Evolutionary conservation across 2,888 invertebrate genomes (phyloP).

Genomic region (Pandemis heparana): DNA sequence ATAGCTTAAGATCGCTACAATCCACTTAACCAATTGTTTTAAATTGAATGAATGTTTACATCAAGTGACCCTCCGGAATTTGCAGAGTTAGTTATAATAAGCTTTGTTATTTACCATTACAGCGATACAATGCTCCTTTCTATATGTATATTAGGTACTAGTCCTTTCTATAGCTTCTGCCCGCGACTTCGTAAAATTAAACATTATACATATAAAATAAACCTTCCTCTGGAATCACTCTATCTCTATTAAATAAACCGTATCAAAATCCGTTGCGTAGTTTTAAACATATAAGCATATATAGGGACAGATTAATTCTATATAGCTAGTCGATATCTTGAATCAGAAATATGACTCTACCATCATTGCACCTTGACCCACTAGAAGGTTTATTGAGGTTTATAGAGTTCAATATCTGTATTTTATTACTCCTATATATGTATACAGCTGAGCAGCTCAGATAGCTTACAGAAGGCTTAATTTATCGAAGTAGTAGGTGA

Average conservation of each 20-base stretch:
- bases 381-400: slow-evolving; percentile 14
- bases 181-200: too few relatives aligned
- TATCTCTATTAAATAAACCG: too few relatives aligned
- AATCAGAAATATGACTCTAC: background rate
- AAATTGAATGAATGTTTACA: slow-evolving; percentile 22
- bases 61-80: slow-evolving; percentile 13
- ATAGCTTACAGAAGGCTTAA: background rate
- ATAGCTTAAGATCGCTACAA: background rate
- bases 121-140: background rate
- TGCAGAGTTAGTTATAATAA: background rate
- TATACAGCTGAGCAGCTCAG: background rate
- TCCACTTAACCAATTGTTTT: slow-evolving; percentile 31
- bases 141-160: too few relatives aligned
- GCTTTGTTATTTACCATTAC: background rate
- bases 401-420: background rate
- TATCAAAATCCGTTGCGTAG: too few relatives aligned
- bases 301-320: too few relatives aligned
- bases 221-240: too few relatives aligned
- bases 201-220: too few relatives aligned
- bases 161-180: too few relatives aligned
- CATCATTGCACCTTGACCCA: background rate
- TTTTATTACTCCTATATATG: background rate
- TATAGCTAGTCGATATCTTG: background rate
- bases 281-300: too few relatives aligned
- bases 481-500: background rate